Evolutionary conservation across 2,797 vertebrate species (phyloP), one percentile per base, ranked within the genome.

Genomic region (Botia almorhae): DNA sequence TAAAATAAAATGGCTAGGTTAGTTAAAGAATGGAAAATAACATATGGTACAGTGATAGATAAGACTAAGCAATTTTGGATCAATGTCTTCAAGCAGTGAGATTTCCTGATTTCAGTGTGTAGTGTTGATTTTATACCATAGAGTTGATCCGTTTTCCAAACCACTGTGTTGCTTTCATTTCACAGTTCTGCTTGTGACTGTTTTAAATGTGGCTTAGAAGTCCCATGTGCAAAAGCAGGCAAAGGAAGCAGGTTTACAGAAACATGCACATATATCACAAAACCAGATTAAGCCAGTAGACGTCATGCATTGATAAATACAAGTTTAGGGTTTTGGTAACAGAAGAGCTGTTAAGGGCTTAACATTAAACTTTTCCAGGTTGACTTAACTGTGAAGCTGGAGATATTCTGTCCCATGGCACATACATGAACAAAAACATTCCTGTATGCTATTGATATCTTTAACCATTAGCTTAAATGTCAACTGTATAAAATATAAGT

Each of bases 191-290:
- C 36, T 29, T 36, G 6, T 29, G 23, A 56, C 46, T 12, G 4
- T 8, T 58, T 29, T 0, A 76, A 39, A 67, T 23, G 13, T 65
- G n/a, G 39, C 23, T n/a, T 43, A 6, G 0, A 2, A 64, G 14
- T 74, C 60, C 8, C 26, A 29, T 17, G 43, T 50, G n/a, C 3
- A 61, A 60, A 53, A 50, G 7, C 51, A 43, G 23, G 3, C 46
- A 58, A 60, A 78, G 58, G 4, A 50, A 50, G 8, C 39, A 43
- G 10, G 1, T 51, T 14, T 29, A 43, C 69, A 75, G 17, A 78
- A 48, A 60, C 61, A 69, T 68, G 69, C 74, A 61, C 74, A 61
- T 71, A 33, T 33, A 67, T 53, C 75, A 69, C 43, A 48, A 72
- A 50, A 64, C 39, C 48, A 50, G 51, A 36, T 33, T 33, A 33